phyloP scores from a whole-genome alignment of 2,797 vertebrate genomes.

The Amblyraja radiata region DNA sequence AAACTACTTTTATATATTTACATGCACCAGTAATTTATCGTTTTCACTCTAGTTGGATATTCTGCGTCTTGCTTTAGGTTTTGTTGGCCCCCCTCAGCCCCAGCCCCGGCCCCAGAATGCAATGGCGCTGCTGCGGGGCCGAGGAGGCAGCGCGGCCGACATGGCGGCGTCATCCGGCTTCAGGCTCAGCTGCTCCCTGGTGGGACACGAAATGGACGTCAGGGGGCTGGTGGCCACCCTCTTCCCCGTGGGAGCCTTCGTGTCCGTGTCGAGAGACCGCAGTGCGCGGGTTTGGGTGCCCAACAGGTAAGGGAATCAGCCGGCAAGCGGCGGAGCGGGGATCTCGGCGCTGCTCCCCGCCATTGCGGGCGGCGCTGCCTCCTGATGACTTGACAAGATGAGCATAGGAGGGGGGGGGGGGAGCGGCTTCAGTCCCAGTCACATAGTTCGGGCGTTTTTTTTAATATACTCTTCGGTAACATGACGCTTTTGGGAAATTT shows the following conservation, averaged over 20 bases:
- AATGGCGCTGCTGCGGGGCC: not conserved
- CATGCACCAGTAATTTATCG: not conserved
- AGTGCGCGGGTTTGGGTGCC: constrained; percentile 87
- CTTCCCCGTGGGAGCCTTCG: constrained; percentile 76
- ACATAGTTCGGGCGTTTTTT: no score
- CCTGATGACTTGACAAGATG: constrained; percentile 25
- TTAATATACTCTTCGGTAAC: no score
- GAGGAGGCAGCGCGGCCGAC: not conserved
- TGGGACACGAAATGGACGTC: constrained; percentile 86
- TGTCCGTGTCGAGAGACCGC: constrained; percentile 89
- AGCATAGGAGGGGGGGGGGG: not conserved
- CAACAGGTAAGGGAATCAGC: constrained; percentile 64
- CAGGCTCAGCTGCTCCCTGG: constrained; percentile 80
- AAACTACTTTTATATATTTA: not conserved
- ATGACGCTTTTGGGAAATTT: no score
- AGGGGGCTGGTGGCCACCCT: constrained; percentile 65
- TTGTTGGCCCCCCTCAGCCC: no score
- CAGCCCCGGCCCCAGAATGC: not conserved
- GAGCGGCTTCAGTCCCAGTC: not conserved
- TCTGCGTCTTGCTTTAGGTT: not conserved
- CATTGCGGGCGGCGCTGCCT: not conserved
- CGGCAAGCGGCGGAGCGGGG: not conserved
- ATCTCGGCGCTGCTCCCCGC: not conserved
- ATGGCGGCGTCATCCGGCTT: constrained; percentile 67
- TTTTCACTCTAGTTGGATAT: not conserved